These are phyloP conservation scores for Limonius californicus DNA, from an alignment of 1,140 invertebrate species.

Conservation along the genomic window DNA sequence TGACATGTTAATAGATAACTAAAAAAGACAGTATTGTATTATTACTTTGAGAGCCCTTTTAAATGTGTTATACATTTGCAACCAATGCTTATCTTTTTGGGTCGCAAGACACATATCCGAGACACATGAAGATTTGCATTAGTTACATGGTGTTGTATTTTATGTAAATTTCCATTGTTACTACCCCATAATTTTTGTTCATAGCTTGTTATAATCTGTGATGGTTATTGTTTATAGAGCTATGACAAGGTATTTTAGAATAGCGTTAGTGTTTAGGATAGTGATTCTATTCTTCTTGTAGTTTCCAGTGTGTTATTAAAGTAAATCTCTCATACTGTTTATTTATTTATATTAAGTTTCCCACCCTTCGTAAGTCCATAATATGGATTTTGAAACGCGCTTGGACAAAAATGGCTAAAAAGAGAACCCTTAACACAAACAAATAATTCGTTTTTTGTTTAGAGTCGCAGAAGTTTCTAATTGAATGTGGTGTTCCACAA, in stretches of 20 bases:
- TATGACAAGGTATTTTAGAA: constrained; percentile 34
- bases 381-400: too few species aligned
- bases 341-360: too few species aligned
- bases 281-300: constrained; percentile 30
- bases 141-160: constrained; percentile 4
- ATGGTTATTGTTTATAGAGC: constrained; percentile 38
- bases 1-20: not conserved
- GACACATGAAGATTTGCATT: not conserved
- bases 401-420: too few species aligned
- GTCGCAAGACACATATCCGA: too few species aligned
- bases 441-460: too few species aligned
- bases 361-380: too few species aligned
- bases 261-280: constrained; percentile 22
- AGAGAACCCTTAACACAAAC: too few species aligned
- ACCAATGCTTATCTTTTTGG: not conserved
- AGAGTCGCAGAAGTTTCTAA: too few species aligned
- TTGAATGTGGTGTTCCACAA: too few species aligned
- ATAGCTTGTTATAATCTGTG: constrained; percentile 40
- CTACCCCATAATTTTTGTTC: constrained; percentile 23
- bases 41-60: not conserved
- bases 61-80: not conserved
- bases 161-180: constrained; percentile 7
- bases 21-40: constrained; percentile 6
- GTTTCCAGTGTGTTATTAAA: constrained; percentile 36
- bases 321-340: not conserved